Evolutionary conservation across 1,140 invertebrate genomes (phyloP).

Genomic region (Argopecten irradians): DNA sequence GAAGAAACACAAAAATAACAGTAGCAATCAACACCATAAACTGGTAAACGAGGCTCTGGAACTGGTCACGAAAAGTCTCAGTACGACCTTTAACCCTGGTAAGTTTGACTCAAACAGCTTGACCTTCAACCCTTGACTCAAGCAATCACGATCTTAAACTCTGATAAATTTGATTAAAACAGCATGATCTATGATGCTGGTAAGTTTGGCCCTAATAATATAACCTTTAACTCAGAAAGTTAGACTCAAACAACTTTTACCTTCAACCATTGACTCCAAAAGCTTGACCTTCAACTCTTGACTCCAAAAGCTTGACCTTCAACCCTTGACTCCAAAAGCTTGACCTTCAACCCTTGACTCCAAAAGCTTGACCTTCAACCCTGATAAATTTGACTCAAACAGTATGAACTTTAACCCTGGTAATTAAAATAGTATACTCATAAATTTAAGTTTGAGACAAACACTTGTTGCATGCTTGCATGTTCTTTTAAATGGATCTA

Average conservation of each 20-base stretch:
- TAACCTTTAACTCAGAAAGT: background rate
- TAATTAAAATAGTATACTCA: background rate
- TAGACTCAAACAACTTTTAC: background rate
- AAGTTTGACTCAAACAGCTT: background rate
- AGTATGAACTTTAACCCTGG: background rate
- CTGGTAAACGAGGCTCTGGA: slow-evolving; percentile 25
- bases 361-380: background rate
- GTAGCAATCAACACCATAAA: slow-evolving; percentile 23
- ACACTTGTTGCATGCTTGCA: background rate
- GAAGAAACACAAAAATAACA: slow-evolving; percentile 21
- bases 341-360: background rate
- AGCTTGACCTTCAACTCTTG: background rate
- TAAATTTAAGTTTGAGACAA: background rate
- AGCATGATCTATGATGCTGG: background rate
- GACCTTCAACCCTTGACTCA: background rate
- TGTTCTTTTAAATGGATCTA: too few relatives aligned
- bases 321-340: background rate
- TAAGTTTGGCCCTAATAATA: background rate
- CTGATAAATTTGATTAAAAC: background rate
- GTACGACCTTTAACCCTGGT: slow-evolving; percentile 35
- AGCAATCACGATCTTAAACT: background rate
- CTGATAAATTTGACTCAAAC: background rate
- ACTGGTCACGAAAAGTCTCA: slow-evolving; percentile 25
- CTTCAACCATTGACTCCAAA: too few relatives aligned
- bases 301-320: background rate